phyloP scores from a whole-genome alignment of 1,140 invertebrate species.

The Helicoverpa armigera region DNA sequence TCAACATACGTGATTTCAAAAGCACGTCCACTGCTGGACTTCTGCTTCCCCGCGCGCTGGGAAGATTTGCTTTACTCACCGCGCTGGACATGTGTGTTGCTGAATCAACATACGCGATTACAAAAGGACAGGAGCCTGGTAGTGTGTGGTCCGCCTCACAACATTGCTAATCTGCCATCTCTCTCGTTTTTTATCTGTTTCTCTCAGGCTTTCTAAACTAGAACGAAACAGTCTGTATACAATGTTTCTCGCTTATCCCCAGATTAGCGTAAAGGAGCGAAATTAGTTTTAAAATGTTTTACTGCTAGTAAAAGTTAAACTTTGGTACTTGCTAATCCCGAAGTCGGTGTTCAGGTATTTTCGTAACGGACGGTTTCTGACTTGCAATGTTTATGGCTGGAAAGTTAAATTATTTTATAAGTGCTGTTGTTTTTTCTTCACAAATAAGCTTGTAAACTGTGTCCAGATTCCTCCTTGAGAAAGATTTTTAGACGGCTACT shows the following conservation, averaged over 20 bases:
- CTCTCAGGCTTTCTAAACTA: not conserved
- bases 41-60: too few species aligned
- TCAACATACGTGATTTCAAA: too few species aligned
- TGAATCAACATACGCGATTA: not conserved
- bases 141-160: not conserved
- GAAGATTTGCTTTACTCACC: too few species aligned
- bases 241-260: slow-evolving; percentile 22
- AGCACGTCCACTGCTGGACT: too few species aligned
- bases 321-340: not conserved
- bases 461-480: too few species aligned
- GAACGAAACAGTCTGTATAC: not conserved
- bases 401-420: too few species aligned
- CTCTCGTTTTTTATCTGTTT: not conserved
- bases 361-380: not conserved
- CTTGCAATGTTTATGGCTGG: not conserved
- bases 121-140: not conserved
- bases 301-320: slow-evolving; percentile 2
- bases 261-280: slow-evolving; percentile 7
- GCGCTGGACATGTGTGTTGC: too few species aligned
- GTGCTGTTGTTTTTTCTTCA: too few species aligned
- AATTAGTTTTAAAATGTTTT: slow-evolving; percentile 38
- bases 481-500: too few species aligned
- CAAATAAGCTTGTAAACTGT: too few species aligned
- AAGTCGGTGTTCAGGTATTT: not conserved
- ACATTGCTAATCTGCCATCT: slow-evolving; percentile 2